phyloP scores from a whole-genome alignment of 2,888 invertebrate genomes.

The Scaptomyza polygonia region DNA sequence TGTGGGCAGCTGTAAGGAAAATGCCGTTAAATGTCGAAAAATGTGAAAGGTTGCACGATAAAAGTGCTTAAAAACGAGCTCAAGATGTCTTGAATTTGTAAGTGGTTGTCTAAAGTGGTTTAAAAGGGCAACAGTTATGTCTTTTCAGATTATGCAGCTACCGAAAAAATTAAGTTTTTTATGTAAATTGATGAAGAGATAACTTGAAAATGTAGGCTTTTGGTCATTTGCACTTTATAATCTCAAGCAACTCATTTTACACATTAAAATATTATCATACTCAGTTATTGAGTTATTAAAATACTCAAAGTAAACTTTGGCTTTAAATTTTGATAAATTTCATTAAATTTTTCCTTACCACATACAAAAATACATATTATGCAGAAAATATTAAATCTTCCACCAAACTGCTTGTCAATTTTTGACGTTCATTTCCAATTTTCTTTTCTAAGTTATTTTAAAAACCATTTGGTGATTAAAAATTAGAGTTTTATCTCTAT shows the following conservation, averaged over 20 bases:
- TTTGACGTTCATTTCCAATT: no score
- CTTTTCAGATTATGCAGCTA: conserved; percentile 17
- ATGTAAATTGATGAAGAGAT: conserved; percentile 2
- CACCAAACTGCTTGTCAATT: no score
- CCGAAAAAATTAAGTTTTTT: conserved; percentile 8
- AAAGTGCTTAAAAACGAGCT: conserved; percentile 17
- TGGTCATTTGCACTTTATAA: conserved; percentile 2
- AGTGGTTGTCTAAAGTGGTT: background rate
- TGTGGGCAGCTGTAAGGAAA: conserved; percentile 22
- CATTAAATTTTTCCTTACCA: no score
- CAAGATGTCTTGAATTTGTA: background rate
- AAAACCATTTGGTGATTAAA: no score
- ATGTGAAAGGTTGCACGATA: conserved; percentile 60
- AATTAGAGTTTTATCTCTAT: no score
- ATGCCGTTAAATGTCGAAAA: conserved; percentile 22
- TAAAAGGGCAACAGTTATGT: conserved; percentile 17
- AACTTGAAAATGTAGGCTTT: background rate
- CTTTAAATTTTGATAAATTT: no score
- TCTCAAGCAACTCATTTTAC: background rate
- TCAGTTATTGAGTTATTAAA: background rate
- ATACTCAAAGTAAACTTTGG: no score
- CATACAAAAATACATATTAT: no score
- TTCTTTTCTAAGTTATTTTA: no score
- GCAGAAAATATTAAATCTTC: no score
- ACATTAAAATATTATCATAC: conserved; percentile 4